Evolutionary conservation across 1,140 invertebrate genomes (phyloP).

Genomic region (Heliconius himera): DNA sequence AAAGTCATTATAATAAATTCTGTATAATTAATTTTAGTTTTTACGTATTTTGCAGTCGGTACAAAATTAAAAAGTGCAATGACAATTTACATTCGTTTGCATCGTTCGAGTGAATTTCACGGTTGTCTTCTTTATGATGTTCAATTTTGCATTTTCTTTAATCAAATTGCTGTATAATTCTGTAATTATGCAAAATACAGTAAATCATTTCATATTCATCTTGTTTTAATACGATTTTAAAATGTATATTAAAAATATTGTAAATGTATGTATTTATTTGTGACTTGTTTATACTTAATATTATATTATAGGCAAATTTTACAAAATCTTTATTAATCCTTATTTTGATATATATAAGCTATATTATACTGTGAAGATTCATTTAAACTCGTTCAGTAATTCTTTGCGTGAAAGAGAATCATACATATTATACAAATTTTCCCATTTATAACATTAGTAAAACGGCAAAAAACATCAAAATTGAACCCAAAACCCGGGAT

Average conservation of each 20-base stretch:
- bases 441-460: too few species aligned
- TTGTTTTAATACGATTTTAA: not conserved
- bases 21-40: slow-evolving; percentile 14
- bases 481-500: not conserved
- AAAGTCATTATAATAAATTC: not conserved
- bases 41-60: slow-evolving; percentile 8
- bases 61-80: slow-evolving; percentile 25
- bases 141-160: slow-evolving; percentile 4
- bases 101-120: slow-evolving; percentile 17
- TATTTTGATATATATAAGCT: too few species aligned
- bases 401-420: too few species aligned
- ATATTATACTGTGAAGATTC: too few species aligned
- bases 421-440: too few species aligned
- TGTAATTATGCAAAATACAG: not conserved
- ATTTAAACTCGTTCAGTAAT: too few species aligned
- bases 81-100: slow-evolving; percentile 23
- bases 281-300: too few species aligned
- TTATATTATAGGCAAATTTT: too few species aligned
- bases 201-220: not conserved
- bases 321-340: too few species aligned
- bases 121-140: not conserved
- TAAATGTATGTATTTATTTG: too few species aligned
- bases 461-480: not conserved
- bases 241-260: not conserved
- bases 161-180: not conserved